phyloP scores from a whole-genome alignment of 2,888 invertebrate species.

The Pandemis cinnamomeana region DNA sequence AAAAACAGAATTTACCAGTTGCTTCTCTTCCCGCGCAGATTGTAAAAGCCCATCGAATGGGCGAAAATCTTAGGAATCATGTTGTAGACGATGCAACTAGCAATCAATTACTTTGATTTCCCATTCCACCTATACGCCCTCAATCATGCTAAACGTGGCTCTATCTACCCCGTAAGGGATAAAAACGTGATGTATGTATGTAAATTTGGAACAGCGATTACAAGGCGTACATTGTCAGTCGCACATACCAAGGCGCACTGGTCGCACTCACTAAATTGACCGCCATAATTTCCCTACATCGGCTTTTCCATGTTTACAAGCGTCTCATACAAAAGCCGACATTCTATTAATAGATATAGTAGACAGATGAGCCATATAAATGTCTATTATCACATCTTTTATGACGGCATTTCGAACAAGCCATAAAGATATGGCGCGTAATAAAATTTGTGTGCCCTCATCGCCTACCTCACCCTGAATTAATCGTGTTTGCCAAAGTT shows the following conservation, averaged over 20 bases:
- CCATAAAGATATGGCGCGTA: constrained; percentile 70
- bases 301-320: constrained; percentile 31
- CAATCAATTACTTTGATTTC: too few species aligned
- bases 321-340: constrained; percentile 29
- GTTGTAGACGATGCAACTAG: too few species aligned
- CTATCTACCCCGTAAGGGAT: too few species aligned
- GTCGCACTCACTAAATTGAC: constrained; percentile 7
- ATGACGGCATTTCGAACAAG: constrained; percentile 65
- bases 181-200: background rate
- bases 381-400: constrained; percentile 69
- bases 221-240: background rate
- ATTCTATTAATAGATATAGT: constrained; percentile 44
- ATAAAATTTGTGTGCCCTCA: constrained; percentile 50
- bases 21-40: too few species aligned
- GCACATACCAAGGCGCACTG: constrained; percentile 1
- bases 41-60: too few species aligned
- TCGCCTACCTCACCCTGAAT: constrained; percentile 34
- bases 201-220: background rate
- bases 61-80: too few species aligned
- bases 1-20: too few species aligned
- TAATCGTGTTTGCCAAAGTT: constrained; percentile 1
- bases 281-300: constrained; percentile 8
- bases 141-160: too few species aligned
- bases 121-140: too few species aligned
- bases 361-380: constrained; percentile 58